phyloP scores from a whole-genome alignment of 2,113 vertebrate species.

The Dicerorhinus sumatrensis region DNA sequence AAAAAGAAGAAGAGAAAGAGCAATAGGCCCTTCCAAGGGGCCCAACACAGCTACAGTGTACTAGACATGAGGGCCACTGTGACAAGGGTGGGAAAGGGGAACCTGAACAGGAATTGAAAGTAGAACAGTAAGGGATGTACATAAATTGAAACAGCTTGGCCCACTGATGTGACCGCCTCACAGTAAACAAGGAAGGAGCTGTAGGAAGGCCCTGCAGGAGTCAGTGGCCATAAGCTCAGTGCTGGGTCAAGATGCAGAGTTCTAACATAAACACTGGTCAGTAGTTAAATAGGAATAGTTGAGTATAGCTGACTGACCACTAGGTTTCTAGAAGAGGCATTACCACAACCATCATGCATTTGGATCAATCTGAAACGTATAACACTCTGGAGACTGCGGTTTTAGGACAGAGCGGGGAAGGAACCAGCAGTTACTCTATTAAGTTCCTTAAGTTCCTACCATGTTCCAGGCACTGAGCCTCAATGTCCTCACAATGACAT shows the following conservation, averaged over 20 bases:
- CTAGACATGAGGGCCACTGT: not conserved
- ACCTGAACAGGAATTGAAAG: constrained; percentile 59
- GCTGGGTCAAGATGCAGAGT: not conserved
- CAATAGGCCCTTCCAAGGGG: not conserved
- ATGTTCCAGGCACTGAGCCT: not conserved
- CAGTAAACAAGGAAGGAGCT: not conserved
- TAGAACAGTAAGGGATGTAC: not conserved
- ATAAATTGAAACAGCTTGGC: not conserved
- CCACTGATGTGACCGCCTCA: not conserved
- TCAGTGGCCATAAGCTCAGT: not conserved
- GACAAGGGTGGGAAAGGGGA: constrained; percentile 5
- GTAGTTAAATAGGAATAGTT: not conserved
- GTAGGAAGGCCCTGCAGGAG: not conserved
- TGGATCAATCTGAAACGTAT: constrained; percentile 18
- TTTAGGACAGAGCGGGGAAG: not conserved
- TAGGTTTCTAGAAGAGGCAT: not conserved
- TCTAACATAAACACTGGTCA: not conserved
- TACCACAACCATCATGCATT: not conserved
- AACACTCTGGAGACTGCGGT: not conserved
- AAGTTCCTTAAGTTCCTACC: not conserved
- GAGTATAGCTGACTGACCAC: not conserved
- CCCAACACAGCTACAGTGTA: not conserved
- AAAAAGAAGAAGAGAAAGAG: not conserved
- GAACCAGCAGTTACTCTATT: not conserved
- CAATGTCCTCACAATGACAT: not conserved